Base-by-base conservation (phyloP, 2,888 invertebrate genomes). In the Hirtodrosophila trivittata region DNA sequence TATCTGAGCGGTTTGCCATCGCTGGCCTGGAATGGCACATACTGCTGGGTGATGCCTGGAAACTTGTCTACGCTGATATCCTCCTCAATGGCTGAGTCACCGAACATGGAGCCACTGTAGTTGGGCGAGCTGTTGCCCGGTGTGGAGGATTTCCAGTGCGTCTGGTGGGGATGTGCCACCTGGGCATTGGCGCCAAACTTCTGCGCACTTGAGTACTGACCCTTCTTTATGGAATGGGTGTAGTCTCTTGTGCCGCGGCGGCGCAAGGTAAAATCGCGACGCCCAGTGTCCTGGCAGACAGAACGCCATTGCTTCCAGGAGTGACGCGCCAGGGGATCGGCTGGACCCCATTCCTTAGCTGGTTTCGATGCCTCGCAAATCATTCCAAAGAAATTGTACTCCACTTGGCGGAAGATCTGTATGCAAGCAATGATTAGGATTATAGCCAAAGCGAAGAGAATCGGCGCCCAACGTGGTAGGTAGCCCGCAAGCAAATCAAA, bases 291-390 rank as follows among this genome's bases (percentile, higher is more conserved):
- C 62, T 90, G 91, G 25, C 91, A 91, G 1, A 91, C 91, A 0
- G 90, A 88, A 18, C 90, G 88, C 91, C 91, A 91, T 59, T 91
- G 91, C 68, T 91, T 91, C 91, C 91, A 91, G 16, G 91, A 89
- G 56, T 91, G 91, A 0, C 91, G 83, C 0, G 91, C 91, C 56
- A 91, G 62, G 0, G 91, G 91, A 81, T 91, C 91, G 1, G 91
- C 91, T 8, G 91, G 91, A 1, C 91, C 91, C 91, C 91, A 91
- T 75, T 91, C 91, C 64, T 91, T 91, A 1, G 91, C 90, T n/a
- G 91, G 87, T 43, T 90, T 90, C 0, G 90, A 90, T 1, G 91
- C 90, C 64, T 91, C 91, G 50, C 90, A 90, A 10, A 91, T 91
- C 91, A 91, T 91, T 54, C 91, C 90, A 43, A 90, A 90, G 78